Percentiles rank a stretch among this genome's conserved stretches.
phyloP scores from a whole-genome alignment of 2,797 vertebrate genomes.

The Hirundo rustica region DNA sequence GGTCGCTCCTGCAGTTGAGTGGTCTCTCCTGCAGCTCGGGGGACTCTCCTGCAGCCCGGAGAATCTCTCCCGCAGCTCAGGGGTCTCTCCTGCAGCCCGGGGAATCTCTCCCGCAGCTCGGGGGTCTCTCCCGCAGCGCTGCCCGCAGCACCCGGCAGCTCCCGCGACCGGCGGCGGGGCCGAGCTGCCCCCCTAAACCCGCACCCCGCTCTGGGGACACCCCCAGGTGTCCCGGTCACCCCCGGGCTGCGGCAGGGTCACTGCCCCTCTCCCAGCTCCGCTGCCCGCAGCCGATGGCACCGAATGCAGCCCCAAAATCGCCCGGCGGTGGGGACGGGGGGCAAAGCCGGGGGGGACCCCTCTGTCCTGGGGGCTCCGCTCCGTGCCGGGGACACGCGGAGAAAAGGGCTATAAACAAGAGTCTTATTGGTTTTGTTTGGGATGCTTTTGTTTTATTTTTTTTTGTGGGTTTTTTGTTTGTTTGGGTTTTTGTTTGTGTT shows the following conservation, averaged over 20 bases:
- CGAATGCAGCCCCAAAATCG: neutral
- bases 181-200: no score
- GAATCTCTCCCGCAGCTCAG: neutral
- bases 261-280: neutral
- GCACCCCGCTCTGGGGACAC: no score
- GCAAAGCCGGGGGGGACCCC: neutral
- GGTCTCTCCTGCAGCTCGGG: no score
- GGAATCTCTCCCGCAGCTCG: no score
- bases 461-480: neutral
- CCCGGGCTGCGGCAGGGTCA: neutral
- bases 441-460: rapidly evolving
- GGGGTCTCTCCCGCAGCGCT: neutral
- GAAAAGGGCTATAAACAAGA: neutral
- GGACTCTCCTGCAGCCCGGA: no score
- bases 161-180: neutral
- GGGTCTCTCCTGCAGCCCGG: neutral
- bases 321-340: neutral
- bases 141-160: neutral
- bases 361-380: neutral
- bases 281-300: neutral
- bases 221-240: neutral
- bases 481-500: neutral
- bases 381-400: rapidly evolving
- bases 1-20: no score
- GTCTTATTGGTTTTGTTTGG: neutral